Evolutionary conservation across 2,888 invertebrate species (phyloP).

Genomic region (Drosophila maculinotata): DNA sequence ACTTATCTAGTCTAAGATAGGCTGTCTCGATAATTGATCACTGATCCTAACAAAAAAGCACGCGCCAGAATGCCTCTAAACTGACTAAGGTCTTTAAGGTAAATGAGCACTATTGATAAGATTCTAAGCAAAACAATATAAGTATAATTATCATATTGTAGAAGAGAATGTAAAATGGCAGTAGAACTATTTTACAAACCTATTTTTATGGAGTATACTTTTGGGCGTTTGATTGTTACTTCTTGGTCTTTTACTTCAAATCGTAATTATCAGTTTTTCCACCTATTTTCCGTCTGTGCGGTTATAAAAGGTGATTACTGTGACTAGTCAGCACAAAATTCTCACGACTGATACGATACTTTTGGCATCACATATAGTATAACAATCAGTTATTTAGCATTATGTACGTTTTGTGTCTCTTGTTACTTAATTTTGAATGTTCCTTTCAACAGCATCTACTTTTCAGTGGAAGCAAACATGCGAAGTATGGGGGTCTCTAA

Average conservation of each 20-base stretch:
- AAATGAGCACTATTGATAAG: slow-evolving; percentile 20
- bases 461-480: neutral
- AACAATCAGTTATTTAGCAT: neutral
- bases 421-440: neutral
- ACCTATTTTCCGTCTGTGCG: no score
- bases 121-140: slow-evolving; percentile 6
- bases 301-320: no score
- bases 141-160: neutral
- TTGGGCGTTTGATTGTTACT: slow-evolving; percentile 28
- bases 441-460: neutral
- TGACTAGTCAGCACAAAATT: no score
- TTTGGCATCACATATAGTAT: no score
- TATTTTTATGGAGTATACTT: slow-evolving; percentile 36
- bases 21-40: slow-evolving; percentile 5
- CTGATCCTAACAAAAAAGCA: neutral
- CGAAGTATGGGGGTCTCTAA: slow-evolving; percentile 1
- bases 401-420: neutral
- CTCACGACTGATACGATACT: no score
- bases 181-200: neutral
- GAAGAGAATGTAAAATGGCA: neutral
- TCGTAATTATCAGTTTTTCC: no score
- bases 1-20: slow-evolving; percentile 3
- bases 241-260: no score
- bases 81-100: neutral
- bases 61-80: neutral